Percentiles rank a stretch among this genome's conserved stretches.
These are phyloP conservation scores for Anoncus sp. DNA, from an alignment of 2,888 invertebrate species.

Conservation along the genomic window DNA sequence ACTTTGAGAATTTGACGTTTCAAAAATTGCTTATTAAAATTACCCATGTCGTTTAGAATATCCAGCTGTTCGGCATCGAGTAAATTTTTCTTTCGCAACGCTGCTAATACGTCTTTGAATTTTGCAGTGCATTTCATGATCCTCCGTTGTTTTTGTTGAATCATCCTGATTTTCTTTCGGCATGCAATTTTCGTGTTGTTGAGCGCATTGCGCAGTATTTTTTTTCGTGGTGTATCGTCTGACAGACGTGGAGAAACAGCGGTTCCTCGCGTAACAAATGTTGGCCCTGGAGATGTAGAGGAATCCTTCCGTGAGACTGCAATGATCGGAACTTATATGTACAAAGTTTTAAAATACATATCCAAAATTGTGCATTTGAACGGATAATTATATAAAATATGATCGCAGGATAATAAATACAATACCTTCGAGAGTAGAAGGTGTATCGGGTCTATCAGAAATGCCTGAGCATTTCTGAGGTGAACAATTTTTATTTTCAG, in stretches of 20 bases:
- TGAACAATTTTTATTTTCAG: background rate
- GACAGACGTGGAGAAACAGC: background rate
- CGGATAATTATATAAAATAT: background rate
- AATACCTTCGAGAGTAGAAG: background rate
- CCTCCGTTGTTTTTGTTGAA: slow-evolving; percentile 10
- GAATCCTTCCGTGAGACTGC: background rate
- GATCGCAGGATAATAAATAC: background rate
- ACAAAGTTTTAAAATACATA: background rate
- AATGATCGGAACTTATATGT: background rate
- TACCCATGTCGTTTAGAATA: background rate
- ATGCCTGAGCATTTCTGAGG: background rate
- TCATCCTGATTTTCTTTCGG: slow-evolving; percentile 1
- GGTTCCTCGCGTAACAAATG: background rate
- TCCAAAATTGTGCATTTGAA: background rate
- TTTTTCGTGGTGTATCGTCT: background rate
- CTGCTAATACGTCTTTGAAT: background rate
- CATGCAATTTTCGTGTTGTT: background rate
- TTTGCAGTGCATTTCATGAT: background rate
- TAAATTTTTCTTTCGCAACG: background rate
- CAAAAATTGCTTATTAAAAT: background rate
- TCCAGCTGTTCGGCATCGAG: background rate
- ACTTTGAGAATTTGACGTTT: slow-evolving; percentile 5
- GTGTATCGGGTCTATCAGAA: background rate
- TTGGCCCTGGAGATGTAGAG: background rate
- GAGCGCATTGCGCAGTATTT: background rate